Percentiles rank a stretch among this genome's conserved stretches.
These are phyloP conservation scores for Tragopan temminckii DNA, from an alignment of 2,797 vertebrate genomes.

Conservation along the genomic window DNA sequence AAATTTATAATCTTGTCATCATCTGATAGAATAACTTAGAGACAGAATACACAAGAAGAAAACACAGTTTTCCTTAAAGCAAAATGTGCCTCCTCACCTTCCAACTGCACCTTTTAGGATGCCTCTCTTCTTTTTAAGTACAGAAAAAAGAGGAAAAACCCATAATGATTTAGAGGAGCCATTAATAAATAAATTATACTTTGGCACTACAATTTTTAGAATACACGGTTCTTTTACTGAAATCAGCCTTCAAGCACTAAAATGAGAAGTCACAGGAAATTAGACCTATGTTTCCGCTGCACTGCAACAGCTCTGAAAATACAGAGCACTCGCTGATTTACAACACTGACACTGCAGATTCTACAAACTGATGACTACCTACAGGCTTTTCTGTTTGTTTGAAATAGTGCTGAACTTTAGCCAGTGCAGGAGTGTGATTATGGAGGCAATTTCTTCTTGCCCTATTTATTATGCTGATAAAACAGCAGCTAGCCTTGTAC, in stretches of 20 bases:
- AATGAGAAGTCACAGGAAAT: slow-evolving; percentile 75
- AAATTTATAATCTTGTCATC: background rate
- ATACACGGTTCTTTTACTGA: slow-evolving; percentile 64
- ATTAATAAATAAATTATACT: slow-evolving; percentile 67
- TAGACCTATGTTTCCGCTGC: slow-evolving; percentile 50
- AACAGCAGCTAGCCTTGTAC: slow-evolving; percentile 34
- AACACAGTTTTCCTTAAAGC: background rate
- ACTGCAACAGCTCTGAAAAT: slow-evolving; percentile 16
- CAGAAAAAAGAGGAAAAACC: background rate
- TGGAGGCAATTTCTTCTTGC: slow-evolving; percentile 28
- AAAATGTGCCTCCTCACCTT: background rate
- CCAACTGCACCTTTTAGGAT: background rate
- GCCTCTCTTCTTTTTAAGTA: slow-evolving; percentile 34
- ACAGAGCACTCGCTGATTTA: background rate
- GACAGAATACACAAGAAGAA: background rate
- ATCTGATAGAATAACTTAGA: background rate
- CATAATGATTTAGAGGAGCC: slow-evolving; percentile 52
- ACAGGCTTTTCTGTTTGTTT: slow-evolving; percentile 57
- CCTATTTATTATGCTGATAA: slow-evolving; percentile 64
- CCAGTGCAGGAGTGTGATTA: slow-evolving; percentile 44
- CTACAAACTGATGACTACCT: slow-evolving; percentile 52
- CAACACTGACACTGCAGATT: background rate
- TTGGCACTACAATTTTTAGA: slow-evolving; percentile 44
- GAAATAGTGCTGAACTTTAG: slow-evolving; percentile 44
- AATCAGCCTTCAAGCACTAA: slow-evolving; percentile 50